These are phyloP conservation scores for Pithys albifrons DNA, from an alignment of 2,113 vertebrate genomes.

Conservation along the genomic window DNA sequence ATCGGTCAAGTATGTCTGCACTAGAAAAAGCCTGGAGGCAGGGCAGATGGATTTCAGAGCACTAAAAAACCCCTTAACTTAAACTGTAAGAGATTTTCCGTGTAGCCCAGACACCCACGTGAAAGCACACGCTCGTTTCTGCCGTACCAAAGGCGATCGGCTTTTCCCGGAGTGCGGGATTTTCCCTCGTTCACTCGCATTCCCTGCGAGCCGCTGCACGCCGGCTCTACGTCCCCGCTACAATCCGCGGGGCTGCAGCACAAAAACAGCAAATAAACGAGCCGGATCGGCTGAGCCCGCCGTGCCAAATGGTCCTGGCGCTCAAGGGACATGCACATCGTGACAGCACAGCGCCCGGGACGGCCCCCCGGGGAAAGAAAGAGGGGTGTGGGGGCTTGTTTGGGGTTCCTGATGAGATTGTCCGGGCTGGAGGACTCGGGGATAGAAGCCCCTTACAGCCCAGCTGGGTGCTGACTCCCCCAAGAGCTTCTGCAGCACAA, in stretches of 20 bases:
- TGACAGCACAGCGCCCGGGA: accelerated
- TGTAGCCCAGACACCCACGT: background rate
- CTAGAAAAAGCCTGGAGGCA: background rate
- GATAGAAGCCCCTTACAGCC: background rate
- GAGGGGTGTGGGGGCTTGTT: background rate
- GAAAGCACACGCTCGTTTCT: background rate
- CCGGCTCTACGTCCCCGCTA: background rate
- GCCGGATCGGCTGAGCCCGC: accelerated
- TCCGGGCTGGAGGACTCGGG: background rate
- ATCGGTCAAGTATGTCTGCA: background rate
- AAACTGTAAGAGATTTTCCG: too few species aligned
- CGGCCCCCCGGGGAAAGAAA: background rate
- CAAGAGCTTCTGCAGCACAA: background rate
- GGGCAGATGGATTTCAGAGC: background rate
- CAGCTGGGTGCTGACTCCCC: accelerated
- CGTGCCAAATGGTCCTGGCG: accelerated
- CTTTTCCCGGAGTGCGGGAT: accelerated
- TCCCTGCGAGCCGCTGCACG: accelerated
- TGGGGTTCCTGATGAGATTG: accelerated
- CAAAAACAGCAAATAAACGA: background rate
- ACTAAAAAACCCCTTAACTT: background rate
- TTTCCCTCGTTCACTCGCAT: accelerated
- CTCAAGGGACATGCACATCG: accelerated
- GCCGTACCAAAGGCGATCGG: accelerated
- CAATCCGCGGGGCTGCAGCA: background rate